Base-by-base conservation (phyloP, 2,888 invertebrate genomes). In the Drosophila kambysellisi region DNA sequence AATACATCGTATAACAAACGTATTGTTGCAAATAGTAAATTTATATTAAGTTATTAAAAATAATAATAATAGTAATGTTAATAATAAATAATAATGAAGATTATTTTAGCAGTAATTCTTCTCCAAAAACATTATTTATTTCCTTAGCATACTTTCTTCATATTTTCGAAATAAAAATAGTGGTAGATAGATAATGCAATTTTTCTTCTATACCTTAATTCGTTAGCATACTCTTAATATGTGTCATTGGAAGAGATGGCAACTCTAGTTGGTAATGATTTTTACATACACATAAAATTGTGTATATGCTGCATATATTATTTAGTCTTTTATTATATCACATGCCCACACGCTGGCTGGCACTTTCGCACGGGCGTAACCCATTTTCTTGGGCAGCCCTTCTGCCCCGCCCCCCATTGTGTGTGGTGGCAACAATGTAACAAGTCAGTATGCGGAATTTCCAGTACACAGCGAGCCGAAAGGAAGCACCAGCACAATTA, bases 231-330 rank as follows among this genome's bases (percentile, higher is more conserved):
- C 20, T 8, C 20, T 15, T 8, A 9, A 50, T 50, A 29, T 50
- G 4, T 35, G 37, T 46, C 1, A 39, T 37, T n/a, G 17, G 0
- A 20, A 20, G 15, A 29, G 12, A 11, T 71, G 78, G 58, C 72
- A 74, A 78, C 75, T 72, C 83, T 83, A 60, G 12, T 51, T 76
- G 80, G 53, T 73, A 77, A 62, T 79, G 72, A 65, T 65, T 53
- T 41, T 15, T 54, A 46, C 29, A 54, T 25, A 37, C 37, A 68
- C 20, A 51, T 30, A 20, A 32, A 30, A 30, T 32, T 33, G 17
- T 41, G 17, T 43, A 32, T 29, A 61, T 61, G 53, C 9, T 37
- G 43, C 37, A 56, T 41, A 58, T 58, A 56, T 65, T 72, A 65
- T 70, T 77, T 62, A 33, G 46, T 70, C 61, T 70, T 70, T 74